Conservation (phyloP, 2,888 invertebrate species). For the Phrixothrix hirtus region DNA sequence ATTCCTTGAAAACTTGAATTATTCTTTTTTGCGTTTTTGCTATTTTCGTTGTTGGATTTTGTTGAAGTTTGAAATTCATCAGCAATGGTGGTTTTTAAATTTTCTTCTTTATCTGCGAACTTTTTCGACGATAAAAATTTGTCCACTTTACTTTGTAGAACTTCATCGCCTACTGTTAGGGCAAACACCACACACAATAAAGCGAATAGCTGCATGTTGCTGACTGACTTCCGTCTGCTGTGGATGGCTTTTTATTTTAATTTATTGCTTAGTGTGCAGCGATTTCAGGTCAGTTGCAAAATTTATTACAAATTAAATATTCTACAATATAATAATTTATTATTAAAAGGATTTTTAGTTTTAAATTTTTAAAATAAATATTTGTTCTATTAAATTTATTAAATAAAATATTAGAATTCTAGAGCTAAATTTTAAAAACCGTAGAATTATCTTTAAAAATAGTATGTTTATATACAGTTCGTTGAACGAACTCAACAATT, state of each 20-base stretch:
- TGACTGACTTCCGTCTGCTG: slow-evolving; percentile 1
- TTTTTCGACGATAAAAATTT: background rate
- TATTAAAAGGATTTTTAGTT: too few relatives aligned
- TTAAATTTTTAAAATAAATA: too few relatives aligned
- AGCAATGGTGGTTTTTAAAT: too few relatives aligned
- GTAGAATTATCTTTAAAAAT: too few relatives aligned
- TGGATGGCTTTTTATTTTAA: slow-evolving; percentile 1
- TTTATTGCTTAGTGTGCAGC: background rate
- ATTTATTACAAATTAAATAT: too few relatives aligned
- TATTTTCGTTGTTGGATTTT: background rate
- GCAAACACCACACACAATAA: slow-evolving; percentile 6
- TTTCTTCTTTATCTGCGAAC: background rate
- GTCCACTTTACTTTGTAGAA: background rate
- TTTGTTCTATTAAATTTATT: too few relatives aligned
- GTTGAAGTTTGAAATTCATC: too few relatives aligned
- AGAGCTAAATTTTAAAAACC: too few relatives aligned
- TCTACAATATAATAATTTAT: too few relatives aligned
- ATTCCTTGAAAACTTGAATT: slow-evolving; percentile 1
- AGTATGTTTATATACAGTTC: too few relatives aligned
- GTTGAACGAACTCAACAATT: too few relatives aligned
- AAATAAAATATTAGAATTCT: too few relatives aligned
- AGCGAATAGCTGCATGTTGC: slow-evolving; percentile 8
- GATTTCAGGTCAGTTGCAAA: background rate
- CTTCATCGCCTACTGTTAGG: background rate
- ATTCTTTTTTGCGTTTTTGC: slow-evolving; percentile 6